Evolutionary conservation across 2,113 vertebrate species (phyloP), one percentile per base, ranked within the genome.

Genomic region (Peromyscus californicus): DNA sequence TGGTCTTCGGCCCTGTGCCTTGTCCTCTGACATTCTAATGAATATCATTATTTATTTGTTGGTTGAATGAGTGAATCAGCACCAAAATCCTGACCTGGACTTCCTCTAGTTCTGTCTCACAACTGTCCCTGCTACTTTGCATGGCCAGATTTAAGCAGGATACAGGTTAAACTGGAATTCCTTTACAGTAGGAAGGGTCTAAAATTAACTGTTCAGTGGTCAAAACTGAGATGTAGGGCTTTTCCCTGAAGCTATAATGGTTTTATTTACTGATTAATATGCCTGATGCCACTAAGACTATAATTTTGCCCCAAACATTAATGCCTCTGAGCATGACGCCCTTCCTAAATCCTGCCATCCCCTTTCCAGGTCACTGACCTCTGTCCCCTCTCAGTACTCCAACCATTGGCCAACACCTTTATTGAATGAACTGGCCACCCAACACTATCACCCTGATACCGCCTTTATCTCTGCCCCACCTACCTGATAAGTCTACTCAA

Each of bases 401-500:
- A 75, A 13, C 22, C 69, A 74, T 54, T 90, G 75, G 65, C 33
- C 21, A 87, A 26, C 42, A 78, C 42, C 33, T 31, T 79, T 59
- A 19, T 0, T 85, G 72, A 96, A 51, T 59, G 57, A 82, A 86
- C 72, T 5, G 13, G 65, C 69, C 83, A 88, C n/a, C 69, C 70
- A 94, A 63, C 33, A 69, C 63, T 29, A 65, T 33, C 12, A 65
- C 16, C 26, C 67, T 31, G 76, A 79, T 3, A 76, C 11, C 24
- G 63, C 33, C n/a, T 89, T 93, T 91, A 76, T 96, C 94, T 96
- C 72, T n/a, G 17, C 4, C 54, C 82, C 54, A 93, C 82, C 97
- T 91, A 42, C 89, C 51, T 91, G 72, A 86, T 89, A 96, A 93
- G 54, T 89, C 36, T 54, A 29, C 59, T 92, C 97, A 97, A 97